These are phyloP conservation scores for Oreochromis niloticus DNA, from an alignment of 2,113 vertebrate species.

Conservation along the genomic window DNA sequence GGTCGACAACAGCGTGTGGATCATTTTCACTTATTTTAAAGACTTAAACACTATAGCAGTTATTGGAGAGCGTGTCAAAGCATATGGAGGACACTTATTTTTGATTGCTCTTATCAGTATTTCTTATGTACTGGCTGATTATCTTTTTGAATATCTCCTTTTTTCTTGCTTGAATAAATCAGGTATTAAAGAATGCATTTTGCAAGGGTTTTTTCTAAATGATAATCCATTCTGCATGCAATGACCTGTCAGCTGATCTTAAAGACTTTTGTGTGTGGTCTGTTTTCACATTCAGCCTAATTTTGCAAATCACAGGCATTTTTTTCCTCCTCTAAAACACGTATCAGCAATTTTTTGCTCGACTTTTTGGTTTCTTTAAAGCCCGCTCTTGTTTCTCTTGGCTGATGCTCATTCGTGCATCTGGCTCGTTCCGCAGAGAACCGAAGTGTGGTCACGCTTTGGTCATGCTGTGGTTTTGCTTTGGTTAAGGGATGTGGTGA, in stretches of 20 bases:
- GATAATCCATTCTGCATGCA: background rate
- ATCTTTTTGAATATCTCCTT: background rate
- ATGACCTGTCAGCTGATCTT: background rate
- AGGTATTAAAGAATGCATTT: background rate
- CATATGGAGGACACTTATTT: background rate
- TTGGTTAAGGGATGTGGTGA: slow-evolving; percentile 43
- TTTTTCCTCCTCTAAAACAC: background rate
- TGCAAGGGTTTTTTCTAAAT: background rate
- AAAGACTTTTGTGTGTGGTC: background rate
- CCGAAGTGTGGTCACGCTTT: slow-evolving; percentile 31
- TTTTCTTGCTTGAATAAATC: background rate
- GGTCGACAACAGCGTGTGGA: background rate
- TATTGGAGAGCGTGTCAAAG: background rate
- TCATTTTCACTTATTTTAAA: background rate
- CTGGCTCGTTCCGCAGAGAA: slow-evolving; percentile 10
- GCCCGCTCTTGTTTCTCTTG: slow-evolving; percentile 25
- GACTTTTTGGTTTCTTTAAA: slow-evolving; percentile 5
- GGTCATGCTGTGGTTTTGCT: slow-evolving; percentile 21
- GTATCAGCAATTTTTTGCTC: background rate
- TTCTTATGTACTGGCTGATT: background rate
- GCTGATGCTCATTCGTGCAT: slow-evolving; percentile 3
- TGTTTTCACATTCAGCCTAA: background rate
- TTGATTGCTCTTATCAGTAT: background rate
- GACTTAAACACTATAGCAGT: background rate
- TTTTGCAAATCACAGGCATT: background rate